Percentiles rank a stretch among this genome's conserved stretches.
Conservation (phyloP, 2,113 vertebrate species). For the Malurus cyaneus region DNA sequence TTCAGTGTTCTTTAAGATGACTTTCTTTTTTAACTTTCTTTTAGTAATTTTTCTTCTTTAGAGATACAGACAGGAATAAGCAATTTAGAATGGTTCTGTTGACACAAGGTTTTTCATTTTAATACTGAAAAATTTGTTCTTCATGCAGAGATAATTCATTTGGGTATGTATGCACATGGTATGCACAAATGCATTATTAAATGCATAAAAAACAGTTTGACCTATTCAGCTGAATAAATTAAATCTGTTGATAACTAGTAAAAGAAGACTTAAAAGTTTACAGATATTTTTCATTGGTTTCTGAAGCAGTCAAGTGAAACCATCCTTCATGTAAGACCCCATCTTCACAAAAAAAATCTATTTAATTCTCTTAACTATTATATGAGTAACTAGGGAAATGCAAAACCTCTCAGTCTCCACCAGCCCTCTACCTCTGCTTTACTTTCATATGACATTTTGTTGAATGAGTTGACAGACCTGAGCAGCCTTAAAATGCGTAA, state of each 20-base stretch:
- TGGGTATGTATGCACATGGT: not conserved
- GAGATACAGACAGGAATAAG: not conserved
- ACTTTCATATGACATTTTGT: not conserved
- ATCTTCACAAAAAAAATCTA: not conserved
- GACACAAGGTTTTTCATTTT: not conserved
- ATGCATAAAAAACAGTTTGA: not conserved
- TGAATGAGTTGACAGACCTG: not conserved
- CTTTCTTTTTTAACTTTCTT: not conserved
- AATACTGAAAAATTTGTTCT: not conserved
- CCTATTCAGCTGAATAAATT: not conserved
- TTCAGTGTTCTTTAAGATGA: not conserved
- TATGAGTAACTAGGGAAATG: not conserved
- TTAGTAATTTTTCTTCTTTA: not conserved
- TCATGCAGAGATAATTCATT: not conserved
- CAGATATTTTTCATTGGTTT: not conserved
- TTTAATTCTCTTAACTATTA: not conserved
- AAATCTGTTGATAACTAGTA: not conserved
- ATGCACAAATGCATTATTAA: not conserved
- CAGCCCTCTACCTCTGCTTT: not conserved
- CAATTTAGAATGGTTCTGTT: not conserved
- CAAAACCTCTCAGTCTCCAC: not conserved
- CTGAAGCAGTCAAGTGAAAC: not conserved
- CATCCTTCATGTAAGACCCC: not conserved
- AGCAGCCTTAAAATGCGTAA: not conserved
- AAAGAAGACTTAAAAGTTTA: not conserved